phyloP scores from a whole-genome alignment of 2,797 vertebrate genomes.

The Enteromius unitaeniatus region DNA sequence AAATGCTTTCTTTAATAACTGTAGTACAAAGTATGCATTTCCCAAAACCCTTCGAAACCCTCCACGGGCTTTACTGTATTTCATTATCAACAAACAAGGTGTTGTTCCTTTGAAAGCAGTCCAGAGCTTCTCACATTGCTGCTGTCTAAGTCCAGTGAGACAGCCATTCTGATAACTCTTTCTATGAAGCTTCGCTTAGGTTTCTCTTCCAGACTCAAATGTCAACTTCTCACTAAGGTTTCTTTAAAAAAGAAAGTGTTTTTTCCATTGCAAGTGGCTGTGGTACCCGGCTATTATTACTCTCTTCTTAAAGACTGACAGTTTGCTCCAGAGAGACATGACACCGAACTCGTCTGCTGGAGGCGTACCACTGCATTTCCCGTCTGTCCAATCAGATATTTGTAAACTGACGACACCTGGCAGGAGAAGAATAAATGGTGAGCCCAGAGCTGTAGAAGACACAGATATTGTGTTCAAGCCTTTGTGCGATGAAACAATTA shows the following conservation, averaged over 20 bases:
- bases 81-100: conserved; percentile 59
- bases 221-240: conserved; percentile 80
- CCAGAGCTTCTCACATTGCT: conserved; percentile 53
- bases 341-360: conserved; percentile 75
- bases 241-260: conserved; percentile 70
- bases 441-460: conserved; percentile 49
- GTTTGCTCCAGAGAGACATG: conserved; percentile 77
- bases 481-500: conserved; percentile 46
- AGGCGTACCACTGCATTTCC: conserved; percentile 75
- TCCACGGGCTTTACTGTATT: conserved; percentile 38
- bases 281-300: conserved; percentile 82
- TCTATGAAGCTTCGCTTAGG: conserved; percentile 76
- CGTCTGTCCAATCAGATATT: conserved; percentile 71
- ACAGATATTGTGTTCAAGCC: conserved; percentile 50
- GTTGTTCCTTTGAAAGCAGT: conserved; percentile 48
- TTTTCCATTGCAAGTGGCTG: conserved; percentile 74
- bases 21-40: conserved; percentile 34
- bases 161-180: conserved; percentile 74
- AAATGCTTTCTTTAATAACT: conserved; percentile 2
- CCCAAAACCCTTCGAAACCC: conserved; percentile 20
- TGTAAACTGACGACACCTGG: conserved; percentile 61
- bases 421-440: conserved; percentile 56
- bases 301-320: conserved; percentile 82
- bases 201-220: conserved; percentile 79
- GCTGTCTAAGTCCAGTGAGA: conserved; percentile 67